These are phyloP conservation scores for Patiria miniata DNA, from an alignment of 35 echinoderm and acorn worm species.

Conservation along the genomic window DNA sequence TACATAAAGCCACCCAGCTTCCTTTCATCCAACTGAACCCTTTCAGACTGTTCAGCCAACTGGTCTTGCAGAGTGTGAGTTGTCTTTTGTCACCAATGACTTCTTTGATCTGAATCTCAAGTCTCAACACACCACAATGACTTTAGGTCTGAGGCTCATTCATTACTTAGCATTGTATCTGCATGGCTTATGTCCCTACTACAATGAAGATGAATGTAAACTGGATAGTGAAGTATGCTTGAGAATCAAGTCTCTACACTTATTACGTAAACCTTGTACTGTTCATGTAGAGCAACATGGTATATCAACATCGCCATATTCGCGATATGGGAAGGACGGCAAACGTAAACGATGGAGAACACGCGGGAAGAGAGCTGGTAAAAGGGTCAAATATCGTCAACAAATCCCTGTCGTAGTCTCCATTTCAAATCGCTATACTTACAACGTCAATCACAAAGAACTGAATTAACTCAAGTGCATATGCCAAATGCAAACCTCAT, in stretches of 20 bases:
- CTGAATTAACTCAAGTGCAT: background rate
- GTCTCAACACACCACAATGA: constrained; percentile 34
- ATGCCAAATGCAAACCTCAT: background rate
- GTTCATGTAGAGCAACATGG: background rate
- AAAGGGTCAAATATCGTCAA: background rate
- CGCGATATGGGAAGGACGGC: constrained; percentile 22
- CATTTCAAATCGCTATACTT: background rate
- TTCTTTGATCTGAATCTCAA: too few relatives aligned
- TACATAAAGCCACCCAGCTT: too few relatives aligned
- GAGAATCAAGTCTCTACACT: background rate
- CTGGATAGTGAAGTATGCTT: constrained; percentile 5
- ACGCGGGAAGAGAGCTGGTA: constrained; percentile 11
- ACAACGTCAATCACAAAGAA: background rate
- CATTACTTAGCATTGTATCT: constrained; percentile 22
- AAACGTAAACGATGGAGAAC: constrained; percentile 29
- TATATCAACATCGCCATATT: background rate
- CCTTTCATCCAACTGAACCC: too few relatives aligned
- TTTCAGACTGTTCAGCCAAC: too few relatives aligned
- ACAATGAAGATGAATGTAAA: constrained; percentile 17
- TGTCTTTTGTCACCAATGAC: too few relatives aligned
- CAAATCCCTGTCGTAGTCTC: constrained; percentile 2
- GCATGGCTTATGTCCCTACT: constrained; percentile 3
- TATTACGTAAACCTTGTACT: constrained; percentile 38
- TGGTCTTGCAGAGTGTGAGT: too few relatives aligned
- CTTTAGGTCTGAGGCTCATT: constrained; percentile 12